Base-by-base conservation (phyloP, 2,888 invertebrate genomes). In the Pecten maximus region DNA sequence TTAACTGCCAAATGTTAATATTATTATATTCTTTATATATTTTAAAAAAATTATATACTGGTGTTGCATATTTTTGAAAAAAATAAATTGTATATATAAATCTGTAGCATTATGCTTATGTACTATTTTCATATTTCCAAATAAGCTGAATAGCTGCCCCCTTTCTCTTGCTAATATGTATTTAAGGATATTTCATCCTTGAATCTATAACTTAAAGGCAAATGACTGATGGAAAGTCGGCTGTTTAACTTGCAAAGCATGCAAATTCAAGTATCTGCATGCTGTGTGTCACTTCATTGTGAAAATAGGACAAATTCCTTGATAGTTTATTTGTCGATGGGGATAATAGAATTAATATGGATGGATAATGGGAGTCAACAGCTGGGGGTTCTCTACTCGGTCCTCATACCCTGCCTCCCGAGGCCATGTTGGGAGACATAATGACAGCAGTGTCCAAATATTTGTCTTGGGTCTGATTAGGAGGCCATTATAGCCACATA, bases 401-500 rank as follows among this genome's bases (percentile, higher is more conserved):
- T 74, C 12, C 10, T 35, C 2, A 74, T 74, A 15, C 28, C 74
- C 74, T 74, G 15, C 35, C 74, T 74, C 74, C 35, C 35, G 74
- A 35, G 74, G 28, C 28, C 74, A 28, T 10, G 74, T 35, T 35
- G 28, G 15, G 74, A 35, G 74, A 28, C 74, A 35, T 74, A 74
- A 74, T 74, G 12, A 74, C 28, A 35, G 35, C 35, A 74, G 74
- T 74, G 74, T 28, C 74, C 74, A 74, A 74, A 74, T 74, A 28
- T 74, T 74, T 74, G 74, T 74, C 74, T 74, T 74, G 74, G 74
- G 74, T 74, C 74, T 74, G 28, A 74, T 74, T 74, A 35, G 74
- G 35, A 19, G 35, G 60, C 74, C 74, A 74, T 74, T 74, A 74
- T 74, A 35, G 74, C 35, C 74, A 74, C 74, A 28, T 28, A 35